phyloP scores from a whole-genome alignment of 1,140 invertebrate species.

The Gerris buenoi region DNA sequence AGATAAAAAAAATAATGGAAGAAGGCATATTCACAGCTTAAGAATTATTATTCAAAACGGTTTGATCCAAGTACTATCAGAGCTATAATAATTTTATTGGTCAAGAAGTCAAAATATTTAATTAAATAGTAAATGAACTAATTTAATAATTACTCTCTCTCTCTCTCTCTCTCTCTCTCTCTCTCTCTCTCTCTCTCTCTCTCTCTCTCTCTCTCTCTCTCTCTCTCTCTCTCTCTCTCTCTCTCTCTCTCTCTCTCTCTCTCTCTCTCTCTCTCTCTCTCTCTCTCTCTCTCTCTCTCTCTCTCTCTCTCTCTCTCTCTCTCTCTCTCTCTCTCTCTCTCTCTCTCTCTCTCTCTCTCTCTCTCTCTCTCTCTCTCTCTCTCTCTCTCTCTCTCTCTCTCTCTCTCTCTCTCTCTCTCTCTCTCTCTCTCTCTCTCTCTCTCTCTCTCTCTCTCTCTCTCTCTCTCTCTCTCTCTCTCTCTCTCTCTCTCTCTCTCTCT shows the following conservation, averaged over 20 bases:
- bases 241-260: slow-evolving; percentile 6
- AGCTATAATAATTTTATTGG: too few species aligned
- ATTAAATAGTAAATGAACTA: too few species aligned
- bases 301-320: slow-evolving; percentile 6
- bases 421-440: slow-evolving; percentile 3
- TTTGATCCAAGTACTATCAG: too few species aligned
- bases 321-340: slow-evolving; percentile 6
- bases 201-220: slow-evolving; percentile 6
- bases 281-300: slow-evolving; percentile 6
- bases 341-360: slow-evolving; percentile 6
- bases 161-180: slow-evolving; percentile 6
- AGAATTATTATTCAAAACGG: too few species aligned
- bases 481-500: slow-evolving; percentile 2
- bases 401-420: slow-evolving; percentile 3
- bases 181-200: slow-evolving; percentile 6
- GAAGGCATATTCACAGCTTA: too few species aligned
- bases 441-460: slow-evolving; percentile 3
- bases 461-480: slow-evolving; percentile 3
- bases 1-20: too few species aligned
- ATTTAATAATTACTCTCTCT: slow-evolving; percentile 2
- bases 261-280: slow-evolving; percentile 6
- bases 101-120: too few species aligned
- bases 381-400: slow-evolving; percentile 6
- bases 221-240: slow-evolving; percentile 6
- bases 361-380: slow-evolving; percentile 6